Evolutionary conservation across 2,888 invertebrate species (phyloP).

Genomic region (Drosophila sordidula): DNA sequence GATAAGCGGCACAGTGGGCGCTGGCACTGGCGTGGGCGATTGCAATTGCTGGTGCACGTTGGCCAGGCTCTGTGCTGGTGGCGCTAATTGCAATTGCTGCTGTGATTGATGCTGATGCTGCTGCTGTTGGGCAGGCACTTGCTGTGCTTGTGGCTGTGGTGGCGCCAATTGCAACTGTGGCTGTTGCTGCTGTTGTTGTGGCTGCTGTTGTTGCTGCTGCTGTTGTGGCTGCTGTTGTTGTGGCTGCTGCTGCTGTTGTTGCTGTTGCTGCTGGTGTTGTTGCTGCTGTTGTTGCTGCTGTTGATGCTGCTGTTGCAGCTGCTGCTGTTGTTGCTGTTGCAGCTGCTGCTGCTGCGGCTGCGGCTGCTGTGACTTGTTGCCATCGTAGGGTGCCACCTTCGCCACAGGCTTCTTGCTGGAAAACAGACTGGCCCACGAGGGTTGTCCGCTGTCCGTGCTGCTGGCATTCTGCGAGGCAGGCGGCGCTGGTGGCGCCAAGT

Average conservation of each 20-base stretch:
- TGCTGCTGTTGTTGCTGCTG: conserved; percentile 85
- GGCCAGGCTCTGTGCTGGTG: conserved; percentile 37
- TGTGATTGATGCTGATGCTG: conserved; percentile 19
- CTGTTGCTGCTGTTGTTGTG: conserved; percentile 85
- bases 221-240: conserved; percentile 15
- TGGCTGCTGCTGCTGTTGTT: conserved; percentile 70
- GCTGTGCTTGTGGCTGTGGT: conserved; percentile 16
- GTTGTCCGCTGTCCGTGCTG: conserved; percentile 58
- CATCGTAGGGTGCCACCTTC: conserved; percentile 87
- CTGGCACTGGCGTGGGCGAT: conserved; percentile 67
- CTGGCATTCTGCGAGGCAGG: conserved; percentile 62
- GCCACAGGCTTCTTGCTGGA: conserved; percentile 87
- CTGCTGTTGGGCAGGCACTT: not conserved
- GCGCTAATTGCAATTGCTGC: conserved; percentile 26
- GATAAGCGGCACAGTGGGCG: conserved; percentile 69
- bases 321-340: conserved; percentile 16
- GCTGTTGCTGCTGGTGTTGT: conserved; percentile 79
- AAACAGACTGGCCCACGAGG: conserved; percentile 90
- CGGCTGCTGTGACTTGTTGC: conserved; percentile 72
- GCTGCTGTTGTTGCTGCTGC: conserved; percentile 17
- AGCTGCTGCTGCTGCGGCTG: conserved; percentile 84
- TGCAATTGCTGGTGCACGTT: conserved; percentile 66
- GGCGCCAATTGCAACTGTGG: conserved; percentile 18
- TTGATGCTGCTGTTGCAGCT: conserved; percentile 17
- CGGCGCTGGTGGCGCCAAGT: conserved; percentile 84